A percentile compares a stretch with the other conserved stretches of the same genome.
These are phyloP conservation scores for Corapipo altera DNA, from an alignment of 2,113 vertebrate species.

Conservation along the genomic window DNA sequence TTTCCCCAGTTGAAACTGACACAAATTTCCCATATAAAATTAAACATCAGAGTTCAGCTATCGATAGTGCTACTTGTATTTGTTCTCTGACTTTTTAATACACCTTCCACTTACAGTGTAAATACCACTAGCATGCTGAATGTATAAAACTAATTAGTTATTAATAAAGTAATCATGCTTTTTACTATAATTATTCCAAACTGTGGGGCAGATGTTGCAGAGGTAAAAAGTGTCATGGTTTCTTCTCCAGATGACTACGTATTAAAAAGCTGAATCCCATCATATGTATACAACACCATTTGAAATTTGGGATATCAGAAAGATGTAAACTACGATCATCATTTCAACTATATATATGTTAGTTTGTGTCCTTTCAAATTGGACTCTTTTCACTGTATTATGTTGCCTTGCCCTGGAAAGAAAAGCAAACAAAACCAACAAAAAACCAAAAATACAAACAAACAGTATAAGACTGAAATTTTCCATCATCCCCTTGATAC, in stretches of 20 bases:
- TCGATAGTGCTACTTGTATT: neutral
- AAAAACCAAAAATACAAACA: neutral
- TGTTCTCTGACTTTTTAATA: neutral
- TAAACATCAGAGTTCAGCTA: neutral
- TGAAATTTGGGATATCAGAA: neutral
- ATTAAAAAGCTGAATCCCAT: neutral
- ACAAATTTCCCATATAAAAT: neutral
- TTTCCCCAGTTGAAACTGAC: neutral
- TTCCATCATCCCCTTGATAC: neutral
- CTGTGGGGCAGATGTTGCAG: neutral
- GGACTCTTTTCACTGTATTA: neutral
- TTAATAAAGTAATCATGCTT: neutral
- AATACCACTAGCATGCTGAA: neutral
- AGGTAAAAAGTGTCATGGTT: neutral
- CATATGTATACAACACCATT: neutral
- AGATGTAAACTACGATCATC: neutral
- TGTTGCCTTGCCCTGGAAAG: neutral
- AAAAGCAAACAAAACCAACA: neutral
- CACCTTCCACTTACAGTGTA: neutral
- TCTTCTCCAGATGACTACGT: neutral
- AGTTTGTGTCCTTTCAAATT: neutral
- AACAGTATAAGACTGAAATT: neutral
- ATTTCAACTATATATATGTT: neutral
- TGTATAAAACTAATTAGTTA: neutral
- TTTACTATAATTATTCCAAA: neutral